Base-by-base conservation (phyloP, 2,888 invertebrate species). In the Eurois occulta region DNA sequence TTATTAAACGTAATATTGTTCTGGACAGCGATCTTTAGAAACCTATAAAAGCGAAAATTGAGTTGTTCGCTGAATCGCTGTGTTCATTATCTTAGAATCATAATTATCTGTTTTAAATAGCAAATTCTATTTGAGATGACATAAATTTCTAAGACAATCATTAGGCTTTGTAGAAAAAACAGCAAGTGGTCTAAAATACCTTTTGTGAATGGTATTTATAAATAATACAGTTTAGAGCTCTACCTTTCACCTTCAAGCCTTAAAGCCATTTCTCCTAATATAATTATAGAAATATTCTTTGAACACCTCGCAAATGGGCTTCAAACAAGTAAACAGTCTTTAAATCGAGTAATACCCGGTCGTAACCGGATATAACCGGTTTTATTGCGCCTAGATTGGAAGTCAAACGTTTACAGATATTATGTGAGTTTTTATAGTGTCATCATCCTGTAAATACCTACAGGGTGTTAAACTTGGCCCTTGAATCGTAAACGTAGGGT, bases 391-490 rank as follows among this genome's bases (percentile, higher is more conserved):
- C 87, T 89, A 90, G 92, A 94, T 94, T 92, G 92, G 92, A 92
- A 92, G 92, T 94, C 93, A 95, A 95, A 93, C 95, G 94, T 94
- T 96, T 95, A 94, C 92, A 92, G 93, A 94, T 94, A 94, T 94
- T 93, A 94, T 92, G 92, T 91, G 91, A 89, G 84, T 92, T 95
- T 95, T 95, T 96, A 95, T 94, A 90, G 93, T 92, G 91, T 91
- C 93, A 94, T 94, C 93, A 92, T 86, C 89, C 90, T 92, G 93
- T 93, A 93, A 92, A 93, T 92, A 92, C 92, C 91, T 93, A 93
- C 92, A 90, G 92, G 92, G 91, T 91, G 94, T 93, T 93, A 94
- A 95, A 91, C 83, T 88, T 91, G 92, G 92, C 93, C 92, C 93
- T 91, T 86, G 88, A 92, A 91, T 95, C 96, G 95, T 96, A 96